Percentiles rank a stretch among this genome's conserved stretches.
Evolutionary conservation across 2,888 invertebrate species (phyloP).

Genomic region (Gonocerus acuteangulatus): DNA sequence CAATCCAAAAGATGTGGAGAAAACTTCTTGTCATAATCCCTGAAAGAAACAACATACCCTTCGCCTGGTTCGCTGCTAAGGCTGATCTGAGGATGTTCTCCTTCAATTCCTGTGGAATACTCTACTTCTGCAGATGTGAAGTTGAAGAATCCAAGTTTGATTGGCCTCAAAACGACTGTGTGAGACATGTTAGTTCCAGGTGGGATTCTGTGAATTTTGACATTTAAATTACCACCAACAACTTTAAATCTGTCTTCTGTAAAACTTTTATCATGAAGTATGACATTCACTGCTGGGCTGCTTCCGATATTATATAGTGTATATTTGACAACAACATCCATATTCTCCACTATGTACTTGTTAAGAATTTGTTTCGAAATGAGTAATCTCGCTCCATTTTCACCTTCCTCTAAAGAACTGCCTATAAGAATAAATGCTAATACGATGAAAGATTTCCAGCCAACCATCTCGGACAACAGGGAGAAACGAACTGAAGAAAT

Average conservation of each 20-base stretch:
- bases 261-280: slow-evolving; percentile 83
- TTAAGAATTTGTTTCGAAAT: slow-evolving; percentile 92
- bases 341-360: slow-evolving; percentile 90
- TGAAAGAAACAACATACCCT: slow-evolving; percentile 84
- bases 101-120: slow-evolving; percentile 79
- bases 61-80: slow-evolving; percentile 88
- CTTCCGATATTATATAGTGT: slow-evolving; percentile 88
- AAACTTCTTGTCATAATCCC: slow-evolving; percentile 91
- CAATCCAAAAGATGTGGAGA: slow-evolving; percentile 94
- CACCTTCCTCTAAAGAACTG: slow-evolving; percentile 4
- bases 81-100: slow-evolving; percentile 59
- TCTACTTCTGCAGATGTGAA: slow-evolving; percentile 90
- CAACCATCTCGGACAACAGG: slow-evolving; percentile 1
- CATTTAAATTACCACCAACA: slow-evolving; percentile 75
- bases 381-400: slow-evolving; percentile 64
- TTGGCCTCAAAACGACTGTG: slow-evolving; percentile 83
- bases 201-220: slow-evolving; percentile 79
- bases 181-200: slow-evolving; percentile 91
- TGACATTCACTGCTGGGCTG: slow-evolving; percentile 81
- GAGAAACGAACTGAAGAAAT: neutral
- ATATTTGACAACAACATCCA: slow-evolving; percentile 93
- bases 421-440: neutral
- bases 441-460: neutral
- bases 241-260: slow-evolving; percentile 84
- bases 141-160: slow-evolving; percentile 88